Percentiles rank a stretch among this genome's conserved stretches.
Conservation (phyloP, 2,113 vertebrate species). For the Salvator merianae region DNA sequence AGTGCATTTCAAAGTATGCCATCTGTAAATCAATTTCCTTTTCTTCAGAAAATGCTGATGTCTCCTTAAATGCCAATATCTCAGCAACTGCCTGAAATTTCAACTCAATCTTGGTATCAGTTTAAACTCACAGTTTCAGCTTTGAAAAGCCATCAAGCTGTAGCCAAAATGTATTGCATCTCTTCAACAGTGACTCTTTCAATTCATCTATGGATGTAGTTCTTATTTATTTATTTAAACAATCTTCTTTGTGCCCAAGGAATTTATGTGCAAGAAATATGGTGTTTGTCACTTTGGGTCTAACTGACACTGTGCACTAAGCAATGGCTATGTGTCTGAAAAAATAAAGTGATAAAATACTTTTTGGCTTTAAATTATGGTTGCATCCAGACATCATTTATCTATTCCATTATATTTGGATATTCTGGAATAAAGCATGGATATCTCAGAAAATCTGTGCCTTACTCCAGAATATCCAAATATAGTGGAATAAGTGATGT, state of each 20-base stretch:
- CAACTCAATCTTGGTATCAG: not conserved
- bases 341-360: no score
- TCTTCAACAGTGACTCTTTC: not conserved
- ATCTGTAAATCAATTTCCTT: slow-evolving; percentile 44
- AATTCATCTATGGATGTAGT: not conserved
- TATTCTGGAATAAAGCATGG: no score
- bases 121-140: slow-evolving; percentile 38
- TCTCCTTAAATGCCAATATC: slow-evolving; percentile 18
- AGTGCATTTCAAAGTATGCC: slow-evolving; percentile 36
- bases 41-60: slow-evolving; percentile 34
- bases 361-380: not conserved
- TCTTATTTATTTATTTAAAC: not conserved
- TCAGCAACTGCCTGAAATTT: not conserved
- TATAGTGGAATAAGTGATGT: no score
- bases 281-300: not conserved
- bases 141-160: not conserved
- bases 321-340: not conserved
- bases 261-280: not conserved
- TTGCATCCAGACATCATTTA: no score
- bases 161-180: slow-evolving; percentile 18
- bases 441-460: no score
- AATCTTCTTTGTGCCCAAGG: not conserved
- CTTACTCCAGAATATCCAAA: no score
- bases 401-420: no score
- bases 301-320: not conserved